These are phyloP conservation scores for Tanytarsus gracilentus DNA, from an alignment of 2,888 invertebrate species.

Conservation along the genomic window DNA sequence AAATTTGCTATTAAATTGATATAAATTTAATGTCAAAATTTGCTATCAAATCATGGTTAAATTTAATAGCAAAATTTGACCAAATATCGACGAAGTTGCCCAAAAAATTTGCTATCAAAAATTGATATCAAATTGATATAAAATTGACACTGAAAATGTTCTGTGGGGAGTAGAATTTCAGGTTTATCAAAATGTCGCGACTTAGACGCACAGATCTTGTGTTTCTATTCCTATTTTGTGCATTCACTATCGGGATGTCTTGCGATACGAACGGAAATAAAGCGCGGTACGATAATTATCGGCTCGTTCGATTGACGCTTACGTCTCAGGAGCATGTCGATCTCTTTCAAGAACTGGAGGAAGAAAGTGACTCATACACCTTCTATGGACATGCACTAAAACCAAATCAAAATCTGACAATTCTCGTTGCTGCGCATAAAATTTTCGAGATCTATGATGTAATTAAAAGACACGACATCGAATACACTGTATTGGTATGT, in stretches of 20 bases:
- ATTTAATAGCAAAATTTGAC: no score
- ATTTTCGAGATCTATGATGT: slow-evolving; percentile 21
- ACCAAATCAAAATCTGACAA: slow-evolving; percentile 39
- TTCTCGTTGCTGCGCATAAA: slow-evolving; percentile 41
- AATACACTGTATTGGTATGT: slow-evolving; percentile 9
- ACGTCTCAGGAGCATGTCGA: slow-evolving; percentile 38
- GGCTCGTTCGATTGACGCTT: slow-evolving; percentile 40
- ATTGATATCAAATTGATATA: no score
- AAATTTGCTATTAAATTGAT: no score
- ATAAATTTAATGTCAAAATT: no score
- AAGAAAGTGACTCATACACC: slow-evolving; percentile 39
- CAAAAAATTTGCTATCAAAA: no score
- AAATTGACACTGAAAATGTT: no score
- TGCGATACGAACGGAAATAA: slow-evolving; percentile 30
- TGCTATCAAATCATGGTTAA: no score
- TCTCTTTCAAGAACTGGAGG: slow-evolving; percentile 39
- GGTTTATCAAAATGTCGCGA: slow-evolving; percentile 9
- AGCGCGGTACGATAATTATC: slow-evolving; percentile 41
- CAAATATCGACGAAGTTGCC: no score
- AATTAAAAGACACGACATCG: background rate
- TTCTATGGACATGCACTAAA: slow-evolving; percentile 42
- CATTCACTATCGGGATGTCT: slow-evolving; percentile 16
- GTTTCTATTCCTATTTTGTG: slow-evolving; percentile 3
- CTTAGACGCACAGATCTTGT: background rate
- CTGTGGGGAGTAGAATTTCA: no score